These are phyloP conservation scores for Chaenogobius annularis DNA, from an alignment of 2,113 vertebrate genomes.

Conservation along the genomic window DNA sequence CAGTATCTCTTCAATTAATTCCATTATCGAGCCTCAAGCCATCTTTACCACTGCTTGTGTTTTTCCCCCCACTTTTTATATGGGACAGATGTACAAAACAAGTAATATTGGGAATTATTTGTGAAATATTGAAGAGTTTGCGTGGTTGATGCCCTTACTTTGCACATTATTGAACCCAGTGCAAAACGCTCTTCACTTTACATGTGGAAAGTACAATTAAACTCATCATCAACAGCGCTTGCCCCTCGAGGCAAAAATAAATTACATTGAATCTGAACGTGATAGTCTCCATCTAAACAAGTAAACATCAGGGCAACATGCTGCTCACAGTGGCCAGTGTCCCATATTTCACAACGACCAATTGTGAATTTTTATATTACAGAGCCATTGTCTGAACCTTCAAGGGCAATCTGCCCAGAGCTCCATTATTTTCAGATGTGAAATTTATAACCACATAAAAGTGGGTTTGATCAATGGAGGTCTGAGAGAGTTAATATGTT, in stretches of 20 bases:
- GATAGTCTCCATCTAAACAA: constrained; percentile 1
- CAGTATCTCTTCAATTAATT: no score
- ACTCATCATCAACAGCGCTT: no score
- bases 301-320: not conserved
- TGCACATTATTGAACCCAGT: not conserved
- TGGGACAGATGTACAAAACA: not conserved
- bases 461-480: constrained; percentile 26
- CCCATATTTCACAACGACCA: constrained; percentile 6
- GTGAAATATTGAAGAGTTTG: not conserved
- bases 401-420: constrained; percentile 27
- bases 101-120: not conserved
- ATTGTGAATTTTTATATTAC: constrained; percentile 8
- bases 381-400: constrained; percentile 33
- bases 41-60: no score
- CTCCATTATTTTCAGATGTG: constrained; percentile 19
- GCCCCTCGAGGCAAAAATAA: no score
- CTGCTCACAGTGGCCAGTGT: constrained; percentile 10
- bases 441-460: constrained; percentile 13
- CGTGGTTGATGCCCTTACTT: not conserved
- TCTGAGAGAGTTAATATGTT: constrained; percentile 24
- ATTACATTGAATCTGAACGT: no score
- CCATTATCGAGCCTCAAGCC: no score
- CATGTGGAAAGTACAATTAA: not conserved
- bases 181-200: not conserved
- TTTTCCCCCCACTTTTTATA: not conserved